These are phyloP conservation scores for Muscicapa adusta DNA, from an alignment of 2,113 vertebrate genomes.

Conservation along the genomic window DNA sequence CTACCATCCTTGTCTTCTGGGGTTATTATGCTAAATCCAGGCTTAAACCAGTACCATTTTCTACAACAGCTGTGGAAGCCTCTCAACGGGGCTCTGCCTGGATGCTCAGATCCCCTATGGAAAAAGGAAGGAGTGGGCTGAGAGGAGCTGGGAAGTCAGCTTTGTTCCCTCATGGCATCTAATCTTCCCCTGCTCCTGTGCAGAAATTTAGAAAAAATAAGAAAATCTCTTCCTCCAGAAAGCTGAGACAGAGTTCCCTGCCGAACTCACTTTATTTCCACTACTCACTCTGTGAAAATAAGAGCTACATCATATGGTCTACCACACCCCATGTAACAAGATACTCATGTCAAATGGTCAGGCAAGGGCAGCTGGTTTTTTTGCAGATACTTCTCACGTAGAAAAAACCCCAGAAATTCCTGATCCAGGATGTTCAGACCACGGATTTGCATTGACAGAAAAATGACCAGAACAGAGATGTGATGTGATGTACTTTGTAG, in stretches of 20 bases:
- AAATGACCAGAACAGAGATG: neutral
- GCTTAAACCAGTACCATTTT: neutral
- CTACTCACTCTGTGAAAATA: neutral
- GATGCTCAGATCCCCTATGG: fast-evolving
- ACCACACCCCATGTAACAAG: neutral
- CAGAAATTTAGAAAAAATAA: neutral
- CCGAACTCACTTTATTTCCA: neutral
- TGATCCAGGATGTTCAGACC: neutral
- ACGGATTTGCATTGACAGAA: neutral
- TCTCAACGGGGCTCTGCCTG: neutral
- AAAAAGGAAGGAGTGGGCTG: neutral
- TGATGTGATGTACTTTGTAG: neutral
- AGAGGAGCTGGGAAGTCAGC: neutral
- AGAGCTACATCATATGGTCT: neutral
- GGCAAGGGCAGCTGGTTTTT: neutral
- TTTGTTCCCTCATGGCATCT: neutral
- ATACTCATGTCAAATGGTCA: neutral
- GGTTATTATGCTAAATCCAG: neutral
- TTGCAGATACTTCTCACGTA: neutral
- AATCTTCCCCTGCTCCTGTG: neutral
- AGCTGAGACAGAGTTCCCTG: neutral
- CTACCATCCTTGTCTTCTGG: neutral
- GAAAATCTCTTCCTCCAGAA: neutral
- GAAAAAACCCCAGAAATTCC: neutral
- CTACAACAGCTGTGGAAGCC: neutral